Evolutionary conservation across 2,888 invertebrate species (phyloP).

Genomic region (Eristalis pertinax): DNA sequence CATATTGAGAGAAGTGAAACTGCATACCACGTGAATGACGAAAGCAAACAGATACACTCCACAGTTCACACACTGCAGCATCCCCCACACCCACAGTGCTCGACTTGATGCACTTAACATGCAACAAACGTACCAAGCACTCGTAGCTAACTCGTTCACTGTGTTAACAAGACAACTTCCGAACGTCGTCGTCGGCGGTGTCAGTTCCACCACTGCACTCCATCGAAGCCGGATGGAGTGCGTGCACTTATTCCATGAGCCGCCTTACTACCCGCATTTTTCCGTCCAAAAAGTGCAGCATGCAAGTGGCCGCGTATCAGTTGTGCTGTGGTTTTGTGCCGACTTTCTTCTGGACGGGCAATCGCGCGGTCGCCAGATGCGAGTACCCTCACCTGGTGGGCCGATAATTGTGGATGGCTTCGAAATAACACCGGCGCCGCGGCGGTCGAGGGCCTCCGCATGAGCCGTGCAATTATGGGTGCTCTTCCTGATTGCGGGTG

Average conservation of each 20-base stretch:
- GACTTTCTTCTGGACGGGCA: slow-evolving; percentile 29
- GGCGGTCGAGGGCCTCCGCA: not conserved
- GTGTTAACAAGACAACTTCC: slow-evolving; percentile 61
- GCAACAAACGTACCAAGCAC: slow-evolving; percentile 11
- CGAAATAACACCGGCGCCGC: not conserved
- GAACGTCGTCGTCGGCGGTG: slow-evolving; percentile 5
- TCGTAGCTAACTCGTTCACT: slow-evolving; percentile 63
- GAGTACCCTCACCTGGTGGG: not conserved
- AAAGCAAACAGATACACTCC: slow-evolving; percentile 28
- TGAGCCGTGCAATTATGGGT: slow-evolving; percentile 33
- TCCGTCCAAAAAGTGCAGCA: not conserved
- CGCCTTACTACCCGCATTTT: slow-evolving; percentile 18
- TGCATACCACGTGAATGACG: slow-evolving; percentile 74
- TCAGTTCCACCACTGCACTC: not conserved
- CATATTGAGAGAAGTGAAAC: slow-evolving; percentile 78
- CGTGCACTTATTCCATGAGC: slow-evolving; percentile 55
- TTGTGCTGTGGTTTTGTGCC: slow-evolving; percentile 15
- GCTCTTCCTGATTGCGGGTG: slow-evolving; percentile 50
- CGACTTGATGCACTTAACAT: slow-evolving; percentile 38
- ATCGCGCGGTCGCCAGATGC: not conserved
- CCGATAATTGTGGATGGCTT: slow-evolving; percentile 1
- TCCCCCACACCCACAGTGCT: not conserved
- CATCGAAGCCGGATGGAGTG: slow-evolving; percentile 48
- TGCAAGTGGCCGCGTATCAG: slow-evolving; percentile 22
- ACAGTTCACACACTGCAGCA: slow-evolving; percentile 16